These are phyloP conservation scores for Muraenolepis orangiensis DNA, from an alignment of 2,797 vertebrate species.

Conservation along the genomic window DNA sequence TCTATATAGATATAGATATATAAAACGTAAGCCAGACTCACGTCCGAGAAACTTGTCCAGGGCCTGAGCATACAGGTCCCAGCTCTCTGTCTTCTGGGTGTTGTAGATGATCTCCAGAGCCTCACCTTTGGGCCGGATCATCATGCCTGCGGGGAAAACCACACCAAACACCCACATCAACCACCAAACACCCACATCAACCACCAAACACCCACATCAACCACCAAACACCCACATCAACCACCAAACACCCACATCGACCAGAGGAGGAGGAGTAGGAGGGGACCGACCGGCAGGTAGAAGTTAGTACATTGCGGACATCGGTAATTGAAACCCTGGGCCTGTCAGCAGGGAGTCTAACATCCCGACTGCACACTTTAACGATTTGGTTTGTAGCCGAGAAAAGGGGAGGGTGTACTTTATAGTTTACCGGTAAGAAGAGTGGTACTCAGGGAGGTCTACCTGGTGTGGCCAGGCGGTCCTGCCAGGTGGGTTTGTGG, in stretches of 20 bases:
- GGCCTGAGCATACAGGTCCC: constrained; percentile 76
- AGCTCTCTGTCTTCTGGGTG: constrained; percentile 74
- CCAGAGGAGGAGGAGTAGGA: constrained; percentile 26
- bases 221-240: background rate
- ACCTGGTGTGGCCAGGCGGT: constrained; percentile 86
- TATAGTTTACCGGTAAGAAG: background rate
- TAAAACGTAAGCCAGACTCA: constrained; percentile 58
- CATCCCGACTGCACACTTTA: too few species aligned
- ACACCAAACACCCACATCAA: background rate
- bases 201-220: background rate
- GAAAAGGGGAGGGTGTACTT: background rate
- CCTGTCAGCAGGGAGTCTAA: too few species aligned
- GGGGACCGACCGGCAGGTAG: too few species aligned
- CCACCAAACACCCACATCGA: too few species aligned
- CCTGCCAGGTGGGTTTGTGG: constrained; percentile 87
- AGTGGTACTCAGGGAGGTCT: background rate
- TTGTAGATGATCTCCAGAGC: constrained; percentile 79
- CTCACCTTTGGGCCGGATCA: constrained; percentile 83
- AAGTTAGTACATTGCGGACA: too few species aligned
- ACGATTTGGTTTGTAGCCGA: too few species aligned
- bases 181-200: background rate
- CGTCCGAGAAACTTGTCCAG: constrained; percentile 80
- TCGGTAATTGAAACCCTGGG: too few species aligned
- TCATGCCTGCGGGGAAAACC: constrained; percentile 77
- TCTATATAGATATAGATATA: too few species aligned